Evolutionary conservation across 2,888 invertebrate species (phyloP).

Genomic region (Serripes groenlandicus): DNA sequence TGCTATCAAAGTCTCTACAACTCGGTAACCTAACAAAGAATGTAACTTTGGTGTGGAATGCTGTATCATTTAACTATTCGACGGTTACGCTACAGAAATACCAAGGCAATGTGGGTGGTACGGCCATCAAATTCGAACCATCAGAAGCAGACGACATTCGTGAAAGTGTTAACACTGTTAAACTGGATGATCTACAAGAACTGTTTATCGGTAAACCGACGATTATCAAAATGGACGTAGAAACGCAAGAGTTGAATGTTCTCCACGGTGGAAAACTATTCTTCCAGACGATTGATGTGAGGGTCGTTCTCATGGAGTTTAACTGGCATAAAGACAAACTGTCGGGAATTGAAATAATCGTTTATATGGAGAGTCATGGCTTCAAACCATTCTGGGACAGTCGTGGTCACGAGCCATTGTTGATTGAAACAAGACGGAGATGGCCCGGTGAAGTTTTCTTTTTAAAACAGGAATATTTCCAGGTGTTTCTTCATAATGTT

Average conservation of each 20-base stretch:
- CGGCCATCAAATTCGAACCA: constrained; percentile 32
- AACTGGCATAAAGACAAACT: constrained; percentile 2
- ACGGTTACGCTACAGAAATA: constrained; percentile 33
- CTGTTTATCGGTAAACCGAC: constrained; percentile 22
- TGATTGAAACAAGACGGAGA: neutral
- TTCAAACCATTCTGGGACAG: constrained; percentile 16
- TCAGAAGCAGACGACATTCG: neutral
- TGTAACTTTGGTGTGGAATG: constrained; percentile 58
- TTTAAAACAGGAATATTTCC: constrained; percentile 18
- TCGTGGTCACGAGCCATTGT: neutral
- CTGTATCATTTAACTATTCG: constrained; percentile 38
- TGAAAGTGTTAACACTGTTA: constrained; percentile 19
- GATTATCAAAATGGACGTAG: constrained; percentile 14
- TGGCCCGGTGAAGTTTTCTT: constrained; percentile 30
- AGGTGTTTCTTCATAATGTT: neutral
- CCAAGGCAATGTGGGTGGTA: constrained; percentile 57
- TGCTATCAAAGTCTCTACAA: constrained; percentile 39
- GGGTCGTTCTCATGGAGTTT: constrained; percentile 21
- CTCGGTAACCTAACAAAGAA: constrained; percentile 35
- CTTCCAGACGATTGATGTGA: constrained; percentile 20
- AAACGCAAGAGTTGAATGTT: constrained; percentile 22
- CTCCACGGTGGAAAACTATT: constrained; percentile 17
- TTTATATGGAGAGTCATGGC: constrained; percentile 16
- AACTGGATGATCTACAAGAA: constrained; percentile 21
- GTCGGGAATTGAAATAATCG: constrained; percentile 21